Base-by-base conservation (phyloP, 2,797 vertebrate species). In the Eospalax fontanierii region DNA sequence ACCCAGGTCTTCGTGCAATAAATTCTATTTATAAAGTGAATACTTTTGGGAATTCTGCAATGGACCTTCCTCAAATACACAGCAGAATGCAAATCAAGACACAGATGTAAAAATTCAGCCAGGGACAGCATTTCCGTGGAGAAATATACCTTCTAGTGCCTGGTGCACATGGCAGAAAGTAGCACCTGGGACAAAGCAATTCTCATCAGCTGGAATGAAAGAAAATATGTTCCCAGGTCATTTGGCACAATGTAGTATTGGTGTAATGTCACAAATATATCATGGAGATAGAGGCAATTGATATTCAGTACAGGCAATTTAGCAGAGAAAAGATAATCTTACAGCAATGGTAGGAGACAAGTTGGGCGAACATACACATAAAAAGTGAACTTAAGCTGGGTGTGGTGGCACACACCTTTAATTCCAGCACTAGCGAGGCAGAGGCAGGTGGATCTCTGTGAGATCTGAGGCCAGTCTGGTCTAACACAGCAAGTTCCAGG, bases 331-430 rank as follows among this genome's bases (percentile, higher is more conserved):
- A 85, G 78, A 57, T 70, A 75, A 80, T 75, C 18, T 68, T 91
- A 68, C 33, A 90, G 50, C 6, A 68, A 50, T 30, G 22, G 59
- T 80, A 74, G 28, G 66, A 30, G 18, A 76, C 6, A 84, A 86
- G 30, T 33, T 91, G 89, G 43, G 21, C 71, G 59, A 65, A 30
- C 21, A 66, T 21, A 80, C 38, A 35, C 26, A 89, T 50, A 71
- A 76, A 76, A 76, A 35, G n/a, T 30, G 70, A 71, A 85, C 81
- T 82, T 76, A 90, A 33, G n/a, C n/a, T n/a, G n/a, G n/a, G n/a
- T n/a, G n/a, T n/a, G n/a, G n/a, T n/a, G n/a, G n/a, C n/a, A n/a
- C n/a, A n/a, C n/a, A n/a, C n/a, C n/a, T n/a, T n/a, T n/a, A 2
- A 54, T 54, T 12, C 50, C 12, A 14, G 12, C 50, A 9, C 50